phyloP scores from a whole-genome alignment of 1,140 invertebrate species.

The Zaprionus nigranus region DNA sequence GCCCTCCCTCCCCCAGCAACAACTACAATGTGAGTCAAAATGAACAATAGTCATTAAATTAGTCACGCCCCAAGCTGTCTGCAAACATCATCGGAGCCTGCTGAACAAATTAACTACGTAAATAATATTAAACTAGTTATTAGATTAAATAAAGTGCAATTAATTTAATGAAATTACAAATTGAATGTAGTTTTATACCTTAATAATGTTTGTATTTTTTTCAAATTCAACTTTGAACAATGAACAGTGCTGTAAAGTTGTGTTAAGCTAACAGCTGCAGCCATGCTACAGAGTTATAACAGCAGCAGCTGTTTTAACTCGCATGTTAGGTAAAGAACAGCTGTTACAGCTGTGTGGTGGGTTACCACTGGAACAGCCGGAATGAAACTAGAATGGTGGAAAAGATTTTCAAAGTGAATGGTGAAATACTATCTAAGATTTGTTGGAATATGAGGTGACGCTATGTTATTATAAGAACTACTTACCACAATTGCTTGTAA shows the following conservation, averaged over 20 bases:
- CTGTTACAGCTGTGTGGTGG: not conserved
- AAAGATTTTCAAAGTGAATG: not conserved
- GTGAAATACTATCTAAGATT: not conserved
- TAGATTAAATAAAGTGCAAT: conserved; percentile 66
- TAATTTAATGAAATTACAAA: conserved; percentile 39
- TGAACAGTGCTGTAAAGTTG: conserved; percentile 14
- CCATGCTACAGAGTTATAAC: not conserved
- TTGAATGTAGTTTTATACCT: not conserved
- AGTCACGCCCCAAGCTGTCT: conserved; percentile 41
- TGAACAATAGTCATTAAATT: conserved; percentile 79
- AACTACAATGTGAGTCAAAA: conserved; percentile 55
- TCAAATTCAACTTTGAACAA: not conserved
- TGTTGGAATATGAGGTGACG: no score
- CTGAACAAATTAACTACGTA: conserved; percentile 63
- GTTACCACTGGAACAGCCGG: not conserved
- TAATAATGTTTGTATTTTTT: not conserved
- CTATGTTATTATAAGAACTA: no score
- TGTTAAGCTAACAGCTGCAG: not conserved
- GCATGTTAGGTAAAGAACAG: conserved; percentile 1
- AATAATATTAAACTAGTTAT: conserved; percentile 28
- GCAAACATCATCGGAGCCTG: conserved; percentile 23
- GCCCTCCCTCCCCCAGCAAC: not conserved
- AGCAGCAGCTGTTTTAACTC: conserved; percentile 3
- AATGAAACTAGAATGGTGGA: not conserved
- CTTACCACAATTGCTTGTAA: no score